Evolutionary conservation across 1,140 invertebrate genomes (phyloP).

Genomic region (Zaprionus gabonicus): DNA sequence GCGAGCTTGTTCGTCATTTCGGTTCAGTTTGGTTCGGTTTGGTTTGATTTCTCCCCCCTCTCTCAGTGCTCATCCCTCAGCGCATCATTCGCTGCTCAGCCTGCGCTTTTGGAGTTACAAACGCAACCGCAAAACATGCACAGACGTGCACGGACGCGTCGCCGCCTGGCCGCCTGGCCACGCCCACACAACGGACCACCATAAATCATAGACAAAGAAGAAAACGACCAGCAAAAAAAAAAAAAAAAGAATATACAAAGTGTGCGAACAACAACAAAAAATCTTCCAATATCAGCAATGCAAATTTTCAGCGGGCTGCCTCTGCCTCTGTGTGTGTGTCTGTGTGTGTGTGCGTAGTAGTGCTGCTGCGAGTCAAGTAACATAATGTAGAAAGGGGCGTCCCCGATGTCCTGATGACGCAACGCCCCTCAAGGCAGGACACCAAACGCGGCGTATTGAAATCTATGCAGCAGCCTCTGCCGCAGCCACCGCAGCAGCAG

Average conservation of each 20-base stretch:
- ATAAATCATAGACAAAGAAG: conserved; percentile 78
- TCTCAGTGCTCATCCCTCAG: conserved; percentile 19
- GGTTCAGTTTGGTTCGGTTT: conserved; percentile 28
- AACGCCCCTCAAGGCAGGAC: conserved; percentile 62
- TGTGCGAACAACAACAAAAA: conserved; percentile 61
- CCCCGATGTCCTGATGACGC: conserved; percentile 66
- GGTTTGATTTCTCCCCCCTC: conserved; percentile 17
- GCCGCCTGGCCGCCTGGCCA: conserved; percentile 39
- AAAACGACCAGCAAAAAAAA: conserved; percentile 30
- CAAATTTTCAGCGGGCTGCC: conserved; percentile 60
- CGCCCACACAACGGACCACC: conserved; percentile 72
- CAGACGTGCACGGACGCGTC: conserved; percentile 60
- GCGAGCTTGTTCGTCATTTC: conserved; percentile 48
- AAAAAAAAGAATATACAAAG: conserved; percentile 58
- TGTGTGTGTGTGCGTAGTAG: background rate
- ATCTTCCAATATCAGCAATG: conserved; percentile 79
- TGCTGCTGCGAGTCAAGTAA: conserved; percentile 21
- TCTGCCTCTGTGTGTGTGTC: background rate
- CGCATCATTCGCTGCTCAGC: conserved; percentile 13
- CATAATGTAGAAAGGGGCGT: conserved; percentile 30
- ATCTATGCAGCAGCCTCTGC: conserved; percentile 61
- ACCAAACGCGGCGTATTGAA: conserved; percentile 66
- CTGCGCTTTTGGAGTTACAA: conserved; percentile 38
- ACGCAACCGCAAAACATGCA: conserved; percentile 78
- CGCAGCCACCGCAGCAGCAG: background rate